phyloP scores from a whole-genome alignment of 2,797 vertebrate genomes.

The Columba guinea region DNA sequence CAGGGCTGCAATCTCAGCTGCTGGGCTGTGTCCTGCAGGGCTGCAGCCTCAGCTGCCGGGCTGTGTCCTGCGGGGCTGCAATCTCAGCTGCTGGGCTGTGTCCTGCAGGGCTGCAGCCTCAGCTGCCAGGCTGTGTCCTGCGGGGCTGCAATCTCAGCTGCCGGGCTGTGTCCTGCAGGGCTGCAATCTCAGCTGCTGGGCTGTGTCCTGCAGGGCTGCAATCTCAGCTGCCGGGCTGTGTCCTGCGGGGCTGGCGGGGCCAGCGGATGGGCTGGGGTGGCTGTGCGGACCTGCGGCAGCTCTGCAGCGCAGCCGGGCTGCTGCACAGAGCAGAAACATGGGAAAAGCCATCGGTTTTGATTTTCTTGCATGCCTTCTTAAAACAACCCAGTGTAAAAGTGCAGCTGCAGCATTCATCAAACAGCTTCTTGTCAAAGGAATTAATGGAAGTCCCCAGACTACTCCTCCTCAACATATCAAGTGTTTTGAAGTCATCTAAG shows the following conservation, averaged over 20 bases:
- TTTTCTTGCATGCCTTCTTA: background rate
- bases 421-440: background rate
- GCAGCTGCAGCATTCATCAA: background rate
- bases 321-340: accelerated
- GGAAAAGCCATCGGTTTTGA: background rate
- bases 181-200: background rate
- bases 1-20: too few relatives aligned
- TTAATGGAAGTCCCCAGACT: background rate
- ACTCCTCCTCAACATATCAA: background rate
- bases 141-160: too few relatives aligned
- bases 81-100: too few relatives aligned
- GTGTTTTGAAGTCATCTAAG: background rate
- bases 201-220: too few relatives aligned
- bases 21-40: too few relatives aligned
- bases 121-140: too few relatives aligned
- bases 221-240: too few relatives aligned
- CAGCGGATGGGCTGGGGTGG: background rate
- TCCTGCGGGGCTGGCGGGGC: too few relatives aligned
- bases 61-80: too few relatives aligned
- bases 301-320: background rate
- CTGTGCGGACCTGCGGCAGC: background rate
- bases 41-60: background rate
- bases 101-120: background rate
- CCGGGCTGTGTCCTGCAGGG: too few relatives aligned
- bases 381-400: background rate